Percentiles rank a stretch among this genome's conserved stretches.
These are phyloP conservation scores for Caenorhabditis sulstoni DNA, from an alignment of 2,888 invertebrate species.

Conservation along the genomic window DNA sequence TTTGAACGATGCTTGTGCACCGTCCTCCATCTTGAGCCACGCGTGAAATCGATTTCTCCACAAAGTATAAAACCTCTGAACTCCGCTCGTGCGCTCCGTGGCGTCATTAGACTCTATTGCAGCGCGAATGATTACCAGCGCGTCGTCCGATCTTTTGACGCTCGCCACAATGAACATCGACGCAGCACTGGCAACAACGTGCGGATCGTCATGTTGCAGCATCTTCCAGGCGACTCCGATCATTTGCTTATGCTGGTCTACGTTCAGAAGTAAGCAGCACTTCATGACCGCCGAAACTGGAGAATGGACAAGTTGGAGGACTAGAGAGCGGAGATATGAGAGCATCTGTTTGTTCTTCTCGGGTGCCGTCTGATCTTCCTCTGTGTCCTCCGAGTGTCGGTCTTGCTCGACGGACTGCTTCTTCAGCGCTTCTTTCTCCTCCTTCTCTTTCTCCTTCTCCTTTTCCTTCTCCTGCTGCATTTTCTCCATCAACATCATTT, in stretches of 20 bases:
- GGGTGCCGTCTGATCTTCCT: slow-evolving; percentile 62
- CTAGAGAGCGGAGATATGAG: slow-evolving; percentile 57
- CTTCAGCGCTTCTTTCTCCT: slow-evolving; percentile 69
- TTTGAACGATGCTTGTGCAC: slow-evolving; percentile 95
- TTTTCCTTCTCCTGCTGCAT: slow-evolving; percentile 74
- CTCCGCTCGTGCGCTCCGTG: slow-evolving; percentile 88
- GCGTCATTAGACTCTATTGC: slow-evolving; percentile 91
- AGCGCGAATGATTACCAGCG: slow-evolving; percentile 91
- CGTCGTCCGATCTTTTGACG: slow-evolving; percentile 92
- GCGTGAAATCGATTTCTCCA: slow-evolving; percentile 98
- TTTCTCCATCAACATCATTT: slow-evolving; percentile 78
- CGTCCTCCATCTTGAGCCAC: slow-evolving; percentile 99
- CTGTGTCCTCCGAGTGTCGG: slow-evolving; percentile 68
- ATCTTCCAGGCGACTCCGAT: slow-evolving; percentile 96
- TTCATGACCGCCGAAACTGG: slow-evolving; percentile 91
- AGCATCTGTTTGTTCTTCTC: slow-evolving; percentile 66
- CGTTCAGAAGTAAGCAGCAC: slow-evolving; percentile 90
- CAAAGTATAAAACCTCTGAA: slow-evolving; percentile 90
- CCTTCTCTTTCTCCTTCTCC: slow-evolving; percentile 78
- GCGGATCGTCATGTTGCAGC: slow-evolving; percentile 90
- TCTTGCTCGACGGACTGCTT: slow-evolving; percentile 68
- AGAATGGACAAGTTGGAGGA: slow-evolving; percentile 86
- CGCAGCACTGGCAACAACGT: slow-evolving; percentile 84
- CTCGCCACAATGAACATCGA: slow-evolving; percentile 93
- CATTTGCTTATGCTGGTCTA: slow-evolving; percentile 84